Base-by-base conservation (phyloP, 2,888 invertebrate species). In the Caenorhabditis macrosperma region DNA sequence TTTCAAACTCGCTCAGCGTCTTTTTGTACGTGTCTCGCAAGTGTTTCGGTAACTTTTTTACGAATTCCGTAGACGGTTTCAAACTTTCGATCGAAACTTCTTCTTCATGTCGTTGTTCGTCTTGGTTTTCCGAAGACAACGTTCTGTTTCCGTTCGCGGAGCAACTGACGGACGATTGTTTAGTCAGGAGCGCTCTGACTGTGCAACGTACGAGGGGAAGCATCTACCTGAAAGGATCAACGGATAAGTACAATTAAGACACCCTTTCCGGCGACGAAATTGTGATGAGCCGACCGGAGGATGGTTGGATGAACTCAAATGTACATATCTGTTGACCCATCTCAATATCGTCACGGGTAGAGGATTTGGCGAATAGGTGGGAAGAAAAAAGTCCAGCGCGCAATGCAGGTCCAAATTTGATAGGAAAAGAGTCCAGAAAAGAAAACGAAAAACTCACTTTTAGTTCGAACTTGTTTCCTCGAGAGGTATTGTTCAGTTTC, bases 1-100 rank as follows among this genome's bases (percentile, higher is more conserved):
- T 64, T 81, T 86, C 75, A 38, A 87, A 60, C 22, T 83, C 78
- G 17, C 50, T 59, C 22, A 78, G 24, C 0, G 71, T 57, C 41
- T 61, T 75, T 4, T 71, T 30, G 44, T 76, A 68, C n/a, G 38
- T 46, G 7, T 68, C 22, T 22, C 54, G 67, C 20, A 50, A 12
- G 1, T 68, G 57, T 15, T 26, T 33, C 15, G 38, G 20, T 7
- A 83, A 33, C 5, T 50, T 26, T 22, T 60, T 63, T 10, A 52
- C 55, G 35, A 81, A 83, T n/a, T 22, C 12, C 12, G 44, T n/a
- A 0, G 74, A 67, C 24, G 81, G 78, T 55, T 61, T 75, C 60
- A 75, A 46, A 26, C 52, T 59, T 52, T 75, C 75, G 10, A 75
- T 59, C 9, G 60, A 41, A 0, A 63, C 55, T 20, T 54, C 61